Evolutionary conservation across 2,888 invertebrate species (phyloP).

Genomic region (Erebia aethiops): DNA sequence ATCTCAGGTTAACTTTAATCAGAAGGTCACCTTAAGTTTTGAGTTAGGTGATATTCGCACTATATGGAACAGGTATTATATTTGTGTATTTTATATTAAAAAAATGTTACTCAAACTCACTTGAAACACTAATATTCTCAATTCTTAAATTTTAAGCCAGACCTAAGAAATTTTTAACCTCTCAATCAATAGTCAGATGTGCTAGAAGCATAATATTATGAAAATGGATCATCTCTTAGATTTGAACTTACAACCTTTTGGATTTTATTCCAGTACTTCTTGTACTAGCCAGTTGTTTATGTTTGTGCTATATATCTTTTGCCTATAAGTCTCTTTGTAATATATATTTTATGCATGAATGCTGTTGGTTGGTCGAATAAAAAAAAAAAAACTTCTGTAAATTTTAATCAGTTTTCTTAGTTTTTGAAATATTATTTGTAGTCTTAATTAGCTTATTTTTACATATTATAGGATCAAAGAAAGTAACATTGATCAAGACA

Average conservation of each 20-base stretch:
- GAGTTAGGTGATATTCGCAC: slow-evolving; percentile 65
- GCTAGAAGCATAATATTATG: background rate
- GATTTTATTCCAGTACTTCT: background rate
- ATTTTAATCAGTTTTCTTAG: no score
- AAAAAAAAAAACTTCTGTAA: no score
- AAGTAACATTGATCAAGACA: slow-evolving; percentile 48
- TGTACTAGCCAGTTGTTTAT: no score
- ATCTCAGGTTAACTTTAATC: slow-evolving; percentile 59
- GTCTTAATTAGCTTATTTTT: background rate
- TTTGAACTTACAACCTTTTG: background rate
- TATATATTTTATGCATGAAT: no score
- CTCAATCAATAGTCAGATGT: background rate
- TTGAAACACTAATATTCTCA: no score
- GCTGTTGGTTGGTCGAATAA: no score
- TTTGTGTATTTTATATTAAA: background rate
- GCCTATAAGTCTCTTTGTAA: no score
- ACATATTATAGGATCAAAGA: slow-evolving; percentile 60
- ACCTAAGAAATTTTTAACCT: no score
- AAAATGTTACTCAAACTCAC: no score
- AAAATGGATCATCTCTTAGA: background rate
- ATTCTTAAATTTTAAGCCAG: no score
- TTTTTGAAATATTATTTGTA: no score
- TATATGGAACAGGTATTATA: slow-evolving; percentile 68
- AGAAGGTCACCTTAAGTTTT: slow-evolving; percentile 63
- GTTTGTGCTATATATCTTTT: no score